Percentiles rank a stretch among this genome's conserved stretches.
Evolutionary conservation across 2,797 vertebrate genomes (phyloP).

Genomic region (Carapus acus): DNA sequence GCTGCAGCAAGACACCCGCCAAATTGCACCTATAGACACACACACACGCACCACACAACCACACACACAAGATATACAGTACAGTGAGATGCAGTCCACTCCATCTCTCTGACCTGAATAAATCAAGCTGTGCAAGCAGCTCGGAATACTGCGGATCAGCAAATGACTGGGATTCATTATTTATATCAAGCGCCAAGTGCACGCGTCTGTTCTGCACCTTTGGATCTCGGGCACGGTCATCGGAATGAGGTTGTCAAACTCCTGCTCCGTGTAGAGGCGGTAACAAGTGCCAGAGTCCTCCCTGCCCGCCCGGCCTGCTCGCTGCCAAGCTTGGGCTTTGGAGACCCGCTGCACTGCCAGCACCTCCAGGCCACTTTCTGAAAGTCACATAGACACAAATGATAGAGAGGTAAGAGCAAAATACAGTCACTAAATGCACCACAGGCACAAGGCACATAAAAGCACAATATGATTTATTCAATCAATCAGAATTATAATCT

Average conservation of each 20-base stretch:
- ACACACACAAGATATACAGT: conserved; percentile 3
- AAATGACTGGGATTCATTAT: neutral
- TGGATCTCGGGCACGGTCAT: conserved; percentile 96
- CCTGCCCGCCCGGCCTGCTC: conserved; percentile 86
- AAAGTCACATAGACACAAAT: conserved; percentile 1
- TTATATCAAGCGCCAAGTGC: too few species aligned
- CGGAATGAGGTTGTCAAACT: conserved; percentile 85
- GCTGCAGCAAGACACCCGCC: conserved; percentile 87
- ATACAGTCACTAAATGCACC: neutral
- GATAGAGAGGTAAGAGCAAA: neutral
- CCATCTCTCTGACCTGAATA: conserved; percentile 34
- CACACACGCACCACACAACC: neutral
- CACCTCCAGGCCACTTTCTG: conserved; percentile 90
- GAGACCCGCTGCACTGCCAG: conserved; percentile 91
- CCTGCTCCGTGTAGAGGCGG: conserved; percentile 90
- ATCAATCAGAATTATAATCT: too few species aligned
- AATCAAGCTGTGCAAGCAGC: neutral
- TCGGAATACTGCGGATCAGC: neutral
- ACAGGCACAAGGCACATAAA: too few species aligned
- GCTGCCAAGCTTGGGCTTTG: conserved; percentile 97
- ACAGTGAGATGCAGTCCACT: conserved; percentile 8
- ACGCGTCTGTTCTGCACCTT: conserved; percentile 67
- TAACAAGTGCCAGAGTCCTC: conserved; percentile 87
- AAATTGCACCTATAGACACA: conserved; percentile 85
- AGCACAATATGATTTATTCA: too few species aligned